These are phyloP conservation scores for Nomada fucata DNA, from an alignment of 2,888 invertebrate species.

Conservation along the genomic window DNA sequence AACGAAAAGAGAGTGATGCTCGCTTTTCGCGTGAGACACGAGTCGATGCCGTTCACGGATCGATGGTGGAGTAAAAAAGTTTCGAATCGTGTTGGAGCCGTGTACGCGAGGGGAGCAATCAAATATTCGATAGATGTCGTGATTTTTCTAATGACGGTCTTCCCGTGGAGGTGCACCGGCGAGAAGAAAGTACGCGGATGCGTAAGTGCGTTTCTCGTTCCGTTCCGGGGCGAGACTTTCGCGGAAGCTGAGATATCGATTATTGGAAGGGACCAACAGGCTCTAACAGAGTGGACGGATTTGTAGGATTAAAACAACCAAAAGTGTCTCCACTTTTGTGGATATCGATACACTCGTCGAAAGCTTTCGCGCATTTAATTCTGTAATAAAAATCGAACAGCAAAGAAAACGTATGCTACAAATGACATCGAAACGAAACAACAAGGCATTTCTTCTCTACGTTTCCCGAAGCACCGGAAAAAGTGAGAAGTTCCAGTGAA, in stretches of 20 bases:
- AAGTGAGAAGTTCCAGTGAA: neutral
- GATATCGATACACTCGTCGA: neutral
- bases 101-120: too few relatives aligned
- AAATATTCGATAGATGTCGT: neutral
- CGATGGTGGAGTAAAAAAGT: neutral
- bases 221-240: slow-evolving; percentile 36
- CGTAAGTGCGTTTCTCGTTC: slow-evolving; percentile 15
- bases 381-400: neutral
- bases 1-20: slow-evolving; percentile 19
- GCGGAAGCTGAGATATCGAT: slow-evolving; percentile 38
- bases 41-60: slow-evolving; percentile 1
- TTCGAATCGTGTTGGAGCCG: neutral
- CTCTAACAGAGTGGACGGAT: neutral
- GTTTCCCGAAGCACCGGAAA: neutral
- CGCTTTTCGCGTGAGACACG: neutral
- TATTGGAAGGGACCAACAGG: slow-evolving; percentile 14
- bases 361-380: slow-evolving; percentile 18
- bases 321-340: neutral
- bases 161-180: neutral
- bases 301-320: neutral
- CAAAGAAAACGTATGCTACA: neutral
- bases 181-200: slow-evolving; percentile 38
- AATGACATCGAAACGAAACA: too few relatives aligned
- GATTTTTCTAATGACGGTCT: slow-evolving; percentile 34
- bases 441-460: neutral